Evolutionary conservation across 2,888 invertebrate genomes (phyloP).

Genomic region (Eupithecia subumbrata): DNA sequence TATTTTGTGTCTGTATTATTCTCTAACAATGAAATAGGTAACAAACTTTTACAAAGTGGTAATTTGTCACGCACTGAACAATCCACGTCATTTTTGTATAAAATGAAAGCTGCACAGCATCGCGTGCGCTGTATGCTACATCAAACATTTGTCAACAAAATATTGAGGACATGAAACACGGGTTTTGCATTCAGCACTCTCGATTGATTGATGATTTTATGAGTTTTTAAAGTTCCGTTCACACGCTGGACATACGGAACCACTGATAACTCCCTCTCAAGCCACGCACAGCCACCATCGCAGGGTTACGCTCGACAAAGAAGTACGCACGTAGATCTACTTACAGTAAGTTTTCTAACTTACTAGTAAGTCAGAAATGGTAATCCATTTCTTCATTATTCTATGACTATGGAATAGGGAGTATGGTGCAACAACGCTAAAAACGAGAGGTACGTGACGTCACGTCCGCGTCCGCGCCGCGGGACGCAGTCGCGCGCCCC

Average conservation of each 20-base stretch:
- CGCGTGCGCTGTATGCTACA: slow-evolving; percentile 4
- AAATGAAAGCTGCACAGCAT: neutral
- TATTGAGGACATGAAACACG: slow-evolving; percentile 11
- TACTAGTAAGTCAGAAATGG: no score
- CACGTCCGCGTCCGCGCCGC: neutral
- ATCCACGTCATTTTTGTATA: neutral
- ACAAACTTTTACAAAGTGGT: neutral
- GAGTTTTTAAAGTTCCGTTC: neutral
- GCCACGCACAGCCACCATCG: neutral
- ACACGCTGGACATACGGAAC: neutral
- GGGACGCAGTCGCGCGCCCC: neutral
- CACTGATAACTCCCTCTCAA: neutral
- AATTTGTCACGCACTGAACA: neutral
- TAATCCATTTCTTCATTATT: neutral
- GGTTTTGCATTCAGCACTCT: slow-evolving; percentile 6
- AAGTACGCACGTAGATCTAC: neutral
- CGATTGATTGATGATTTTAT: slow-evolving; percentile 22
- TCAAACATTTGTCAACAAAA: slow-evolving; percentile 18
- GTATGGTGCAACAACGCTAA: neutral
- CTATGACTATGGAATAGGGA: neutral
- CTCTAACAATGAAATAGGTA: neutral
- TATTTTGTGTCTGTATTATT: slow-evolving; percentile 15
- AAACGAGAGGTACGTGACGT: slow-evolving; percentile 4
- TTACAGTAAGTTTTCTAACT: neutral
- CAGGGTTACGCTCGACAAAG: neutral